A percentile compares a stretch with the other conserved stretches of the same genome.
Conservation (phyloP, 2,888 invertebrate genomes). For the Pomacea canaliculata region DNA sequence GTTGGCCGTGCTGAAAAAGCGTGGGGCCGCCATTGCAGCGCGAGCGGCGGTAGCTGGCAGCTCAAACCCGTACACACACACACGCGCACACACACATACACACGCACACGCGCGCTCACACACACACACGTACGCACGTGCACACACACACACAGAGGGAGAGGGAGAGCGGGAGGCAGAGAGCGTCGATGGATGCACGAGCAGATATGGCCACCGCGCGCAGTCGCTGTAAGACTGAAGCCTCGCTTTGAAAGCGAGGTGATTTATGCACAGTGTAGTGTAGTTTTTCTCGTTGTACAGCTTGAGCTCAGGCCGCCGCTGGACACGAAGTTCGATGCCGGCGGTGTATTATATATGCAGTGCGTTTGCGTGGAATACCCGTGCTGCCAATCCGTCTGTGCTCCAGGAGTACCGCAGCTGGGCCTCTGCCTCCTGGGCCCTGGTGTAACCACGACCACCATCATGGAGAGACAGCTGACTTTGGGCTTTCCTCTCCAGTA, state of each 20-base stretch:
- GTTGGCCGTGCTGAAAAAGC: too few relatives aligned
- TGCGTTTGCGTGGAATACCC: constrained; percentile 13
- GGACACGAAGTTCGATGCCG: neutral
- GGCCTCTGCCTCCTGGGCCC: neutral
- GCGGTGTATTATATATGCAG: constrained; percentile 21
- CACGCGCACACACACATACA: neutral
- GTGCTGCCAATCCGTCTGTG: neutral
- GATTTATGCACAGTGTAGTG: constrained; percentile 51
- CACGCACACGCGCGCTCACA: neutral
- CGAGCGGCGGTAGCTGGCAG: too few relatives aligned
- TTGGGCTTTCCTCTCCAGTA: constrained; percentile 11
- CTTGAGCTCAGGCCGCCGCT: neutral
- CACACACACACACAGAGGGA: constrained; percentile 2
- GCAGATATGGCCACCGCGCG: constrained; percentile 31
- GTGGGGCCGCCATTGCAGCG: too few relatives aligned
- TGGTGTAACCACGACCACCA: too few relatives aligned
- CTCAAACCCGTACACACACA: neutral
- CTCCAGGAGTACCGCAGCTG: neutral
- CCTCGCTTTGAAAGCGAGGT: constrained; percentile 53
- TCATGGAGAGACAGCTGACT: constrained; percentile 1
- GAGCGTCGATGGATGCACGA: constrained; percentile 30
- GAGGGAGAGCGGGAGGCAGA: neutral
- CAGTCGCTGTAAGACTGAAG: constrained; percentile 25
- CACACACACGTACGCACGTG: neutral
- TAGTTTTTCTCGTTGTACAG: neutral